A percentile compares a stretch with the other conserved stretches of the same genome.
Conservation (phyloP, 2,797 vertebrate genomes). For the Myotis vivesi region DNA sequence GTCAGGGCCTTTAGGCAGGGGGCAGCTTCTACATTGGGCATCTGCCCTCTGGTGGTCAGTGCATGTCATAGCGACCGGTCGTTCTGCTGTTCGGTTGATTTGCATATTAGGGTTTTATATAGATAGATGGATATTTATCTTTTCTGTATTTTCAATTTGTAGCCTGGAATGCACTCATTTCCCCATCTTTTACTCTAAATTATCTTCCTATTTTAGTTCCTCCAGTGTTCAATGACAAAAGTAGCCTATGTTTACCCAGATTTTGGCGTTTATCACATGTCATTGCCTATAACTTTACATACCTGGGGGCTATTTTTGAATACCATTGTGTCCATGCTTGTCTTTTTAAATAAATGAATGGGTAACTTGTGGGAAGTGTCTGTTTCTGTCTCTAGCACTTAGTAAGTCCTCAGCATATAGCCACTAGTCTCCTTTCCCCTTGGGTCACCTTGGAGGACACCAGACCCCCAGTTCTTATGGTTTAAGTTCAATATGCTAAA, state of each 20-base stretch:
- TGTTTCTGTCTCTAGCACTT: neutral
- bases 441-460: slow-evolving; percentile 5
- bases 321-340: rapidly evolving
- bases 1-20: no score
- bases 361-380: neutral
- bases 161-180: neutral
- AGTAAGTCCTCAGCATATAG: neutral
- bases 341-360: neutral
- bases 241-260: neutral
- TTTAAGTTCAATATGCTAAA: neutral
- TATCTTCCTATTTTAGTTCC: neutral
- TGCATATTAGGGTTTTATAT: no score
- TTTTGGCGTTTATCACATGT: neutral
- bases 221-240: neutral
- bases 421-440: neutral
- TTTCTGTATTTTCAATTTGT: neutral
- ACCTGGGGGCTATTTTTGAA: neutral
- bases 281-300: neutral
- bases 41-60: no score
- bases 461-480: neutral
- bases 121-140: neutral
- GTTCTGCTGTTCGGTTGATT: no score
- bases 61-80: no score
- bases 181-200: neutral
- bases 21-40: no score